A percentile compares a stretch with the other conserved stretches of the same genome.
These are phyloP conservation scores for Thera obeliscata DNA, from an alignment of 2,888 invertebrate species.

Conservation along the genomic window DNA sequence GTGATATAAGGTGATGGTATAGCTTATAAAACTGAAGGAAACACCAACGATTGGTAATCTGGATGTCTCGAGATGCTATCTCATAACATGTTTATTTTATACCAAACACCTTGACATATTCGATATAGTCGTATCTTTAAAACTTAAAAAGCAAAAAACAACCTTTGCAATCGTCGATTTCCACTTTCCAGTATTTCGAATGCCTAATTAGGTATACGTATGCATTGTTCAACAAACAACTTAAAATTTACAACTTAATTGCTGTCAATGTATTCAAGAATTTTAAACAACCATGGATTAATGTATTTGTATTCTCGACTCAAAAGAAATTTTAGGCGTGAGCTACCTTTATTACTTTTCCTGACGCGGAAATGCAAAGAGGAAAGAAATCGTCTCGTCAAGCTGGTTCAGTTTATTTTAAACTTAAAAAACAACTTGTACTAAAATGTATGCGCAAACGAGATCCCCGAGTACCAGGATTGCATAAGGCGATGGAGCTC, in stretches of 20 bases:
- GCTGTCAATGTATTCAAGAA: slow-evolving; percentile 52
- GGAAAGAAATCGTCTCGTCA: slow-evolving; percentile 72
- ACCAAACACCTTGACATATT: slow-evolving; percentile 34
- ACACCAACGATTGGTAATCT: slow-evolving; percentile 2
- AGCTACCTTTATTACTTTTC: slow-evolving; percentile 76
- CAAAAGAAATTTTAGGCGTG: slow-evolving; percentile 66
- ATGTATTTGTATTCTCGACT: slow-evolving; percentile 47
- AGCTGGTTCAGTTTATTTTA: slow-evolving; percentile 76
- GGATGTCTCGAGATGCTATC: slow-evolving; percentile 15
- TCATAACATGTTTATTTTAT: slow-evolving; percentile 17
- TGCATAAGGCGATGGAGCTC: slow-evolving; percentile 64
- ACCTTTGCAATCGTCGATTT: slow-evolving; percentile 20
- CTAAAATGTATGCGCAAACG: slow-evolving; percentile 81
- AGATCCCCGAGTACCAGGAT: slow-evolving; percentile 76
- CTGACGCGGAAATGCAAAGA: slow-evolving; percentile 80
- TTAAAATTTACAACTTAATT: slow-evolving; percentile 55
- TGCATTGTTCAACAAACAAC: slow-evolving; percentile 37
- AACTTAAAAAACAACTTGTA: slow-evolving; percentile 73
- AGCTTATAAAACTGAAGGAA: slow-evolving; percentile 21
- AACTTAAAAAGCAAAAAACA: slow-evolving; percentile 15
- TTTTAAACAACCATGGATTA: slow-evolving; percentile 41
- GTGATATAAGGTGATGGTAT: neutral
- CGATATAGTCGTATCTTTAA: slow-evolving; percentile 11
- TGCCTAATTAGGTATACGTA: slow-evolving; percentile 28
- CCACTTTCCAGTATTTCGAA: slow-evolving; percentile 30